Evolutionary conservation across 2,113 vertebrate species (phyloP), one percentile per base, ranked within the genome.

Genomic region (Clinocottus analis): DNA sequence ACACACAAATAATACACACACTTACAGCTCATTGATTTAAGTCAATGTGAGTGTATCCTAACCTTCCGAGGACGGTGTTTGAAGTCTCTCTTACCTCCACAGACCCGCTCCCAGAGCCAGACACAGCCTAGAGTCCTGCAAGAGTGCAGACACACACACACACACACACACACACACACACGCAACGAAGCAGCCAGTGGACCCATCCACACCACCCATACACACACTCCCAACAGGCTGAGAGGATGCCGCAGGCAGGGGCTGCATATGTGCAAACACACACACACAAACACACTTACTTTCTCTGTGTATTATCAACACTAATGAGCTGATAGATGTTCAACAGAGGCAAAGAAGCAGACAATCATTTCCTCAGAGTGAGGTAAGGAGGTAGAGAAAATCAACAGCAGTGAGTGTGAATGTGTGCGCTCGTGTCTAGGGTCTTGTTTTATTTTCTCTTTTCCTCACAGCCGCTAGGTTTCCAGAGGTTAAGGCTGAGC

Each of bases 241-340:
- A 83, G 77, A 76, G 43, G 86, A 90, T 13, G 90, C 93, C 86
- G 78, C 82, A 86, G 93, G 93, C 93, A 82, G 89, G 83, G 82
- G 85, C 88, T 89, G 84, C 87, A 88, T 67, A 80, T 77, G 39
- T 58, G 47, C 76, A 89, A 77, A 77, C 68, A 33, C 33, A 77
- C 68, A 82, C 85, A 27, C 39, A 45, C 74, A 82, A 75, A 86
- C 78, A 87, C 83, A 91, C 90, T 84, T 83, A 79, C 77, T 86
- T 87, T 91, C 88, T 91, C 88, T 90, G 86, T 92, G 89, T 88
- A 93, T 92, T 91, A 94, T 73, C 84, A 85, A 72, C 89, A 86
- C 88, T 95, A 95, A 95, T 93, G 93, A 95, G 92, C 93, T 91
- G 91, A 93, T 90, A 94, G 90, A 92, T 91, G 93, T 93, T 92